Base-by-base conservation (phyloP, 1,140 invertebrate genomes). In the Drosophila leontia region DNA sequence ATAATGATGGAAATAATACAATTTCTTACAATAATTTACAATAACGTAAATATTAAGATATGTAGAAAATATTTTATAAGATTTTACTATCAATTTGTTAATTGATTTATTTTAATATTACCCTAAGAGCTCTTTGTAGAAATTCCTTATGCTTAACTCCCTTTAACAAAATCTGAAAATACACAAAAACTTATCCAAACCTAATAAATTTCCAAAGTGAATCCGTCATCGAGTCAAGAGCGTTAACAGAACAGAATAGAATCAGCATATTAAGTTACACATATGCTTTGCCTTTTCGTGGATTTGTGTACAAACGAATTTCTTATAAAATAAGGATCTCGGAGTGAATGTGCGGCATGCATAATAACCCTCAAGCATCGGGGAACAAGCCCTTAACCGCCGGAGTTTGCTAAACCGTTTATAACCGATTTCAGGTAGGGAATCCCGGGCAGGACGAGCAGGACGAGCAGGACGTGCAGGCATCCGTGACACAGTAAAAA, bases 391-490 rank as follows among this genome's bases (percentile, higher is more conserved):
- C 63, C 67, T 42, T 68, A 37, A 41, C 23, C 42, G 29, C 34
- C 48, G 51, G 26, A 76, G 72, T 37, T 29, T 50, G 68, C 61
- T 58, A 76, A 76, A 45, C 53, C 61, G 74, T 60, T 74, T 76
- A 76, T 67, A 76, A 55, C 74, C 72, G 72, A 56, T 58, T 65
- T 76, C 47, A 65, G 74, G 72, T 65, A 76, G 74, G 53, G 74
- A 65, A 76, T 57, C 44, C 67, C 67, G 42, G 50, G 50, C 65
- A 56, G 53, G 53, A 39, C 68, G 39, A 45, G 4, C 68, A 62
- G 67, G 85, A 84, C 85, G 80, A 45, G 4, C 68, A 62, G 67
- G 85, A 84, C 85, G 80, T 75, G 68, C 60, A 42, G 62, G 69
- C 69, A 78, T 75, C 65, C 64, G 63, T 85, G 78, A 59, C 74